Base-by-base conservation (phyloP, 2,113 vertebrate genomes). In the Phocoena phocoena region DNA sequence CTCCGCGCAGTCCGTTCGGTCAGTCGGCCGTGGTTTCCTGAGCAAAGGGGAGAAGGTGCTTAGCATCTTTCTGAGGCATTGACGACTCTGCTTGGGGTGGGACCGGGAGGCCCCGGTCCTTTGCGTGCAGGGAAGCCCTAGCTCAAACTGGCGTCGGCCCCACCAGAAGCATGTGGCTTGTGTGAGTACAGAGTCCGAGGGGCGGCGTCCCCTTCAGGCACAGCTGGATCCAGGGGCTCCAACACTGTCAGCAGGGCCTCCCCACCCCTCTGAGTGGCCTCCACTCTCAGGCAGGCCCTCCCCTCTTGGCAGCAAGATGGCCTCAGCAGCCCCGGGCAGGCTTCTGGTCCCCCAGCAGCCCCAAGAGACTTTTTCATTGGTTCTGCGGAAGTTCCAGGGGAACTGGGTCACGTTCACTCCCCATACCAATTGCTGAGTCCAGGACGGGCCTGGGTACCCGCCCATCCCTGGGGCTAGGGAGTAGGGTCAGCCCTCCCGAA, bases 161-260 rank as follows among this genome's bases (percentile, higher is more conserved):
- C 38, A 53, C 31, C 13, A 31, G 79, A 53, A 36, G 77, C 53
- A 4, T 41, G 6, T 14, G 8, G 63, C 85, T 47, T 20, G 1
- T 33, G 26, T 47, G 21, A 68, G 25, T 81, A 50, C 33, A 12
- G 12, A 36, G 41, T 36, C 58, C 11, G 9, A 25, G 58, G 13
- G 7, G 8, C 21, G 3, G 36, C 2, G 18, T 74, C 67, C 18
- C 82, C 41, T 47, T 93, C 14, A 14, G 87, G 50, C 33, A 41
- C 10, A 65, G 53, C 90, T 63, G 58, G 82, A 70, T 80, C 91
- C 47, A 36, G 84, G 68, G 26, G 33, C 21, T 77, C 86, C 41
- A 10, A 2, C 55, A 5, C 2, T 2, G 1, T 25, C 55, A 1
- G 10, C 3, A 3, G 28, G 65, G 26, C 36, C 26, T 13, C 25